Conservation (phyloP, 2,113 vertebrate genomes). For the Sturnira hondurensis region DNA sequence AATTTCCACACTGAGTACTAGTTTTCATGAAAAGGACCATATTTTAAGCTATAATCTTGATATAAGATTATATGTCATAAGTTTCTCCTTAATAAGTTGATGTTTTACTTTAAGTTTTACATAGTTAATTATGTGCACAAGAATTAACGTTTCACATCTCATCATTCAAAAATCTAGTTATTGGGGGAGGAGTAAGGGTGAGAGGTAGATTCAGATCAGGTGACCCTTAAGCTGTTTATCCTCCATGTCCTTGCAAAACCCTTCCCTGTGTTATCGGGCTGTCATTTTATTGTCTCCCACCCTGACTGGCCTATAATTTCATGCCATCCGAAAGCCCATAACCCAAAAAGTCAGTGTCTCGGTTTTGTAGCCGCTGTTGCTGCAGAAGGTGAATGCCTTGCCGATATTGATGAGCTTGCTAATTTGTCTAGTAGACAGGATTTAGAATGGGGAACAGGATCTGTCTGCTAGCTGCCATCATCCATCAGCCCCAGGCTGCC, state of each 20-base stretch:
- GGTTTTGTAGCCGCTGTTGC: constrained; percentile 76
- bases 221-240: background rate
- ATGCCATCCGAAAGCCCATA: constrained; percentile 38
- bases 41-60: background rate
- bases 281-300: background rate
- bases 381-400: constrained; percentile 76
- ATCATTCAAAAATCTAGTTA: background rate
- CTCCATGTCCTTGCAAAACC: background rate
- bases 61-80: background rate
- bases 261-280: background rate
- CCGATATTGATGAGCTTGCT: constrained; percentile 81
- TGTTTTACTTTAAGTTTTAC: background rate
- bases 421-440: constrained; percentile 80
- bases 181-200: background rate
- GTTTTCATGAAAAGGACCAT: background rate
- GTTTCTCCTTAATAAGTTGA: background rate
- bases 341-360: constrained; percentile 61
- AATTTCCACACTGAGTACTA: background rate
- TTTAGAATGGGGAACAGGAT: constrained; percentile 73
- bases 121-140: background rate
- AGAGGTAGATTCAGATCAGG: background rate
- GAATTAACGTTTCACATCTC: background rate
- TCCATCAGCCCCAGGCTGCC: constrained; percentile 80
- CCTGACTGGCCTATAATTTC: background rate
- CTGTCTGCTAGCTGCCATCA: constrained; percentile 83